Conservation (phyloP, 2,888 invertebrate species). For the Stenodera caucasica region DNA sequence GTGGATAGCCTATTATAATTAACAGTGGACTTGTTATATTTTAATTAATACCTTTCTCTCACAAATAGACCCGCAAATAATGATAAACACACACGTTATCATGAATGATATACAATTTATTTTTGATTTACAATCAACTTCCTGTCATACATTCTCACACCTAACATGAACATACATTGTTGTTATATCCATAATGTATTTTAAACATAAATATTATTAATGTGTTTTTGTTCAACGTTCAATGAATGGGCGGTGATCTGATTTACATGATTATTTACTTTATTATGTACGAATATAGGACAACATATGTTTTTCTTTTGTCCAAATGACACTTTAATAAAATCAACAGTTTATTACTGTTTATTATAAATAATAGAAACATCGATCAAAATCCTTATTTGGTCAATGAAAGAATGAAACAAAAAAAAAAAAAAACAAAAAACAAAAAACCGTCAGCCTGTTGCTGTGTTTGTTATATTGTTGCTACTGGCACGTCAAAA, state of each 20-base stretch:
- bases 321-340: neutral
- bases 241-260: constrained; percentile 20
- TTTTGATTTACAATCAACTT: constrained; percentile 51
- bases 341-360: no score
- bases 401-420: constrained; percentile 4
- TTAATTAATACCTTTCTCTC: constrained; percentile 51
- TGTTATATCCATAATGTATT: constrained; percentile 23
- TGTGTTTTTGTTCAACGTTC: constrained; percentile 27
- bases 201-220: constrained; percentile 25
- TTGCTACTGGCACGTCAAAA: constrained; percentile 15
- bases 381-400: constrained; percentile 15
- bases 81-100: constrained; percentile 49
- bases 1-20: constrained; percentile 38
- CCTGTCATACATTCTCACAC: constrained; percentile 51
- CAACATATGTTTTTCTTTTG: constrained; percentile 2
- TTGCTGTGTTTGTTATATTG: neutral
- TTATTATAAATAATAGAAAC: constrained; percentile 13
- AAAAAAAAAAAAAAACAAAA: no score
- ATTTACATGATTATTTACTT: constrained; percentile 25
- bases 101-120: constrained; percentile 48
- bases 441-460: no score
- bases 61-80: constrained; percentile 43
- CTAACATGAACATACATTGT: constrained; percentile 39
- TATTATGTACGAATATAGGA: neutral
- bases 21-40: constrained; percentile 49